A percentile compares a stretch with the other conserved stretches of the same genome.
These are phyloP conservation scores for Drosophila aldrichi DNA, from an alignment of 2,888 invertebrate genomes.

Conservation along the genomic window DNA sequence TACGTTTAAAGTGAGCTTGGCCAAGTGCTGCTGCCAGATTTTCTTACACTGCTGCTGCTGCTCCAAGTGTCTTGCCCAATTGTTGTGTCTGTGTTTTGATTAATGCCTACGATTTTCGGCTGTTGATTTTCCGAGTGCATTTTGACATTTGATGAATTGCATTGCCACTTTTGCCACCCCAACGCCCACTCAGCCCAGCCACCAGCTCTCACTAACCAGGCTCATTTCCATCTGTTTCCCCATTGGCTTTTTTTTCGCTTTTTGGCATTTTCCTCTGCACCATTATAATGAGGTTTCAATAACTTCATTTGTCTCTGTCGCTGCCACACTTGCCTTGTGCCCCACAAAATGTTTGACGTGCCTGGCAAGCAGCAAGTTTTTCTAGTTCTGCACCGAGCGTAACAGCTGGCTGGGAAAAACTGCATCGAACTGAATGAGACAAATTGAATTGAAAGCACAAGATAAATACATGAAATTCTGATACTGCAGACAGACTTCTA, in stretches of 20 bases:
- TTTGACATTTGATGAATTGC: constrained; percentile 79
- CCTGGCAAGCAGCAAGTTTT: constrained; percentile 19
- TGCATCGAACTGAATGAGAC: constrained; percentile 11
- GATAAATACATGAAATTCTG: constrained; percentile 4
- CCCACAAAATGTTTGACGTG: constrained; percentile 30
- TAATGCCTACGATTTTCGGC: constrained; percentile 70
- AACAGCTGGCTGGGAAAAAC: constrained; percentile 40
- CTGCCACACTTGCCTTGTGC: constrained; percentile 59
- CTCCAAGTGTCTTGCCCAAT: constrained; percentile 27
- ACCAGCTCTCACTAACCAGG: not conserved
- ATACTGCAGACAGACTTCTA: not conserved
- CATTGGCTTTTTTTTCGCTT: constrained; percentile 23
- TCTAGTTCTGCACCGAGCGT: constrained; percentile 32
- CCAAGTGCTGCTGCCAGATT: constrained; percentile 29
- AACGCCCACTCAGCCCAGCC: not conserved
- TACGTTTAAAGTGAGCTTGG: constrained; percentile 56
- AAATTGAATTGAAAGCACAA: constrained; percentile 13
- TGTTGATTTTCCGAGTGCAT: constrained; percentile 77
- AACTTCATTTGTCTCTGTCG: constrained; percentile 79
- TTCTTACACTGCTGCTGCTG: constrained; percentile 2
- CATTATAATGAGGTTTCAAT: constrained; percentile 78
- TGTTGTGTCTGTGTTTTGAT: constrained; percentile 57
- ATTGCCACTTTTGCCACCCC: constrained; percentile 37
- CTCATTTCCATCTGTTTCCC: constrained; percentile 40
- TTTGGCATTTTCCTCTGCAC: constrained; percentile 50